phyloP scores from a whole-genome alignment of 2,113 vertebrate species.

The Cathartes aura region DNA sequence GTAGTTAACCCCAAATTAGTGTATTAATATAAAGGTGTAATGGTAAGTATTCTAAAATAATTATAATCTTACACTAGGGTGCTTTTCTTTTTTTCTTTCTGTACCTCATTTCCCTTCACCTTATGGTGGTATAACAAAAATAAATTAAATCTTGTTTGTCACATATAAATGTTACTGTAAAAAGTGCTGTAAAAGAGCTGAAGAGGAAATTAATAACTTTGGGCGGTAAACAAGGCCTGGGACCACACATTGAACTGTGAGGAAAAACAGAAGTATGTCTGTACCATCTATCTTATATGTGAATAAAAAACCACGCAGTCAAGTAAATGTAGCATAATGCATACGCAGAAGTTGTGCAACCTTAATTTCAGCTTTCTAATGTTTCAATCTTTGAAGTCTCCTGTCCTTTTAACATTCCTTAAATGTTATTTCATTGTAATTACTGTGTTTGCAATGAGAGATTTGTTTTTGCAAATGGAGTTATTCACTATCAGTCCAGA shows the following conservation, averaged over 20 bases:
- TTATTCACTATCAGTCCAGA: neutral
- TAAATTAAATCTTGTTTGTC: neutral
- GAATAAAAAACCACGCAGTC: neutral
- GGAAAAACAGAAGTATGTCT: slow-evolving; percentile 9
- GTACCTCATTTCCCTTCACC: neutral
- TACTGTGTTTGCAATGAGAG: neutral
- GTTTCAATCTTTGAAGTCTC: slow-evolving; percentile 18
- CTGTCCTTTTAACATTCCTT: slow-evolving; percentile 26
- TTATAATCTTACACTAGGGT: neutral
- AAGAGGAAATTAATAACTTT: slow-evolving; percentile 36
- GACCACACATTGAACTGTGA: slow-evolving; percentile 18
- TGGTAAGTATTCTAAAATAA: neutral
- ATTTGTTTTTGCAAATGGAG: neutral
- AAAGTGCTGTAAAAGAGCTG: neutral
- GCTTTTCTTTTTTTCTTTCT: neutral
- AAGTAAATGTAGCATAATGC: neutral
- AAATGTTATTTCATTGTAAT: slow-evolving; percentile 22
- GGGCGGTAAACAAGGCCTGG: neutral
- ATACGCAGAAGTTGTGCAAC: neutral
- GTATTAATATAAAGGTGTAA: neutral
- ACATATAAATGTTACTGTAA: neutral
- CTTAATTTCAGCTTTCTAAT: slow-evolving; percentile 25
- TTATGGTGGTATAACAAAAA: neutral
- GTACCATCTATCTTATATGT: neutral
- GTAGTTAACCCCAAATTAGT: neutral